Evolutionary conservation across 2,113 vertebrate species (phyloP), one percentile per base, ranked within the genome.

Genomic region (Pluvialis apricaria): DNA sequence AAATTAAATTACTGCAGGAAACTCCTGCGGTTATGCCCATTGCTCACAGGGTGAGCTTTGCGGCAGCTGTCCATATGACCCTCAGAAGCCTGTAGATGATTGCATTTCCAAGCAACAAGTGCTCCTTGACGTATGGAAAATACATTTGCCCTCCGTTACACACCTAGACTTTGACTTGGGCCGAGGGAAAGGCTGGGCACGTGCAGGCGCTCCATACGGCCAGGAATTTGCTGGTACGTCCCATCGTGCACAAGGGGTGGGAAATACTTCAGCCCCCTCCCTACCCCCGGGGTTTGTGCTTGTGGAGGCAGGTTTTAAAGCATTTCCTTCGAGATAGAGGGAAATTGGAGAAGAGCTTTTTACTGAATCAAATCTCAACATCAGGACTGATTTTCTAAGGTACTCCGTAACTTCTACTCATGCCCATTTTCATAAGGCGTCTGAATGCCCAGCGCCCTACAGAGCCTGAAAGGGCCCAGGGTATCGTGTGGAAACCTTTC

Each of bases 161-260:
- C 13, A 8, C 9, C 25, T 11, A 15, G n/a, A 15, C 28, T 86
- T 76, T 62, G 36, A 20, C 10, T 21, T 66, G 71, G 70, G 31
- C 47, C 1, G 2, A 86, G 25, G 24, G 45, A 69, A 77, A 86
- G 76, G 32, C 29, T 29, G 51, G 31, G 71, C 26, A 22, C 0
- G 3, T 9, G 7, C 22, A 68, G 51, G 7, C 4, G 5, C 26
- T 49, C 26, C 44, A 32, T 17, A 22, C 0, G 1, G 13, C n/a
- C 3, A 3, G 38, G n/a, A 62, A 82, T 54, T 45, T 71, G 40
- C 10, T 18, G 47, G n/a, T 25, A 36, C 21, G 10, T 44, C 36
- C 40, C 3, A 1, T 17, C 5, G 5, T 3, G 32, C 26, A 21
- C 15, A 31, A 58, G 7, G 34, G 1, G 14, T 32, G 9, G 24